Evolutionary conservation across 1,140 invertebrate genomes (phyloP).

Genomic region (Drosophila pseudoananassae): DNA sequence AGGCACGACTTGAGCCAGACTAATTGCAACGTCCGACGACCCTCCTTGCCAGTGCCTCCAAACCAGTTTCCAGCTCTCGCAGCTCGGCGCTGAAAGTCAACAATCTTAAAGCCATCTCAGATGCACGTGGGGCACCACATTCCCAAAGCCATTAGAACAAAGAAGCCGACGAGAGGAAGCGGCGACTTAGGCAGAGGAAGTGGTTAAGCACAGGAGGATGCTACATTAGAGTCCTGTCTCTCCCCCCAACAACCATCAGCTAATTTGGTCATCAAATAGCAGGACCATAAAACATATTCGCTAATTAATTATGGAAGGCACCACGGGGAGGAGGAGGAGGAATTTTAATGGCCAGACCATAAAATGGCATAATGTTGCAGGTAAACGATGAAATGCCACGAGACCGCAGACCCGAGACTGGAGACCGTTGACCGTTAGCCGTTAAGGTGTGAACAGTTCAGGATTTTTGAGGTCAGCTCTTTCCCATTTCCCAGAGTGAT

Average conservation of each 20-base stretch:
- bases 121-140: constrained; percentile 52
- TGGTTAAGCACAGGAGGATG: not conserved
- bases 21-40: constrained; percentile 60
- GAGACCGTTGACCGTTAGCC: constrained; percentile 21
- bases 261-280: constrained; percentile 10
- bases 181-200: constrained; percentile 20
- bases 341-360: constrained; percentile 55
- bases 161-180: constrained; percentile 31
- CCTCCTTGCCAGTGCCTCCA: constrained; percentile 13
- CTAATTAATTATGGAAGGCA: constrained; percentile 47
- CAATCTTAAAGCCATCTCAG: constrained; percentile 24
- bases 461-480: constrained; percentile 35
- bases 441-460: constrained; percentile 65
- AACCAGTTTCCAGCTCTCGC: constrained; percentile 51
- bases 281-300: constrained; percentile 42
- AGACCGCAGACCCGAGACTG: constrained; percentile 18
- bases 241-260: not conserved
- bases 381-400: constrained; percentile 19
- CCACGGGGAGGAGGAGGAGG: not conserved
- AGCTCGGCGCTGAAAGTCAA: constrained; percentile 37
- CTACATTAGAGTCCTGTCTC: not conserved
- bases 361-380: constrained; percentile 57
- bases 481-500: constrained; percentile 20
- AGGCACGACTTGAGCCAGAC: constrained; percentile 79
- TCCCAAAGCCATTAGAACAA: constrained; percentile 32